A percentile compares a stretch with the other conserved stretches of the same genome.
Conservation (phyloP, 1,140 invertebrate genomes). For the Aphaenogaster ashmeadi region DNA sequence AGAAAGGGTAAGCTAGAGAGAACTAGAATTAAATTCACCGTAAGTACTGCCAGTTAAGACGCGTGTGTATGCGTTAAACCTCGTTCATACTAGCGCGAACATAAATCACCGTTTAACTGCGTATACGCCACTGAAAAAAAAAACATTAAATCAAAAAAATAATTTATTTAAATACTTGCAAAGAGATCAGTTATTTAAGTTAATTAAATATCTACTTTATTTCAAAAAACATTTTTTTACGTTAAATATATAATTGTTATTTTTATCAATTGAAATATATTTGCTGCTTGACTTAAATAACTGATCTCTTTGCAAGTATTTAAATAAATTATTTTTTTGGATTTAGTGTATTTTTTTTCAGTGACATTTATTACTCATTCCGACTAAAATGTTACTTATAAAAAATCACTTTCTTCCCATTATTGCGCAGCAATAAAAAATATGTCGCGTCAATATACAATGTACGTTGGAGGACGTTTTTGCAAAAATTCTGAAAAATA, state of each 20-base stretch:
- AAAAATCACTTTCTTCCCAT: background rate
- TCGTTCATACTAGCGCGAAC: conserved; percentile 17
- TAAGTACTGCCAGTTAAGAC: conserved; percentile 48
- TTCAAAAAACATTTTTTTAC: too few species aligned
- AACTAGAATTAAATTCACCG: conserved; percentile 51
- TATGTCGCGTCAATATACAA: background rate
- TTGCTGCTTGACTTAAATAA: too few species aligned
- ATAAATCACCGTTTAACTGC: conserved; percentile 13
- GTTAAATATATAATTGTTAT: too few species aligned
- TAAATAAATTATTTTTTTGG: too few species aligned
- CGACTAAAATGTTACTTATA: conserved; percentile 25
- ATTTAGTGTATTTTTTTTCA: too few species aligned
- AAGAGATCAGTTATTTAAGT: too few species aligned
- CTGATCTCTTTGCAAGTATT: too few species aligned
- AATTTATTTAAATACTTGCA: too few species aligned
- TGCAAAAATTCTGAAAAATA: background rate
- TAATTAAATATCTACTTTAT: too few species aligned
- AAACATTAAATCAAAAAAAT: too few species aligned
- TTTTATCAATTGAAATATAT: too few species aligned
- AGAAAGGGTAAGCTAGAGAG: conserved; percentile 41
- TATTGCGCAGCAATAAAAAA: background rate
- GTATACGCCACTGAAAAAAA: too few species aligned
- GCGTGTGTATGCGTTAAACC: conserved; percentile 26
- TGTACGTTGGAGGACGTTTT: background rate
- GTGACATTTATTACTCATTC: background rate